Conservation (phyloP, 37 sponge, comb jelly and placozoan genomes). For the Beroe ovata region DNA sequence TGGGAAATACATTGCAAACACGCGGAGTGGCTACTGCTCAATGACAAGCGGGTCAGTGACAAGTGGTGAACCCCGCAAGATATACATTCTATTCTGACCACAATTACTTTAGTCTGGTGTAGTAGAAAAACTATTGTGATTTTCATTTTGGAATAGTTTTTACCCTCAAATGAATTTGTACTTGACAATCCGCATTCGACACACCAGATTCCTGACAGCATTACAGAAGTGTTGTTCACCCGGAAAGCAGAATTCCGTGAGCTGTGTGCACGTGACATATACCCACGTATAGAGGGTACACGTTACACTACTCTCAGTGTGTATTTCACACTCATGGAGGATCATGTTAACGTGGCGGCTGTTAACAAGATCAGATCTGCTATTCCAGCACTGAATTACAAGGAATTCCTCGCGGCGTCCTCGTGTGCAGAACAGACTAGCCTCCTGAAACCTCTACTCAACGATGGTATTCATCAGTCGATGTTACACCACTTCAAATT, state of each 20-base stretch:
- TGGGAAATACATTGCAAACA: constrained; percentile 46
- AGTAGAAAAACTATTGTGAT: too few relatives aligned
- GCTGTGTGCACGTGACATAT: not conserved
- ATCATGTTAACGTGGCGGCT: not conserved
- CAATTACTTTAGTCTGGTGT: too few relatives aligned
- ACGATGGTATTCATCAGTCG: not conserved
- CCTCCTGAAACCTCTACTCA: constrained; percentile 15
- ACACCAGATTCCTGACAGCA: not conserved
- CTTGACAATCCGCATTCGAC: too few relatives aligned
- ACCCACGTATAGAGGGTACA: constrained; percentile 19
- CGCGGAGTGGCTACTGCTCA: not conserved
- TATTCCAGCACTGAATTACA: constrained; percentile 19
- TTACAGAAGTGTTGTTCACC: not conserved
- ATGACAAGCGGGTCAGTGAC: not conserved
- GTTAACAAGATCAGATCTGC: constrained; percentile 18
- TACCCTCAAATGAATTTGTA: too few relatives aligned
- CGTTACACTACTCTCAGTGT: not conserved
- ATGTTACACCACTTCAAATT: not conserved
- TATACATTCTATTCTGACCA: too few relatives aligned
- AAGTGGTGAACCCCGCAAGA: not conserved
- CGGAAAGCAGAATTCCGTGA: not conserved
- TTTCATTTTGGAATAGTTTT: too few relatives aligned
- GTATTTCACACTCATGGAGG: constrained; percentile 2
- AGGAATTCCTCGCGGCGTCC: constrained; percentile 17
- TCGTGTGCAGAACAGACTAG: not conserved